Base-by-base conservation (phyloP, 2,797 vertebrate genomes). In the Neosalanx taihuensis region DNA sequence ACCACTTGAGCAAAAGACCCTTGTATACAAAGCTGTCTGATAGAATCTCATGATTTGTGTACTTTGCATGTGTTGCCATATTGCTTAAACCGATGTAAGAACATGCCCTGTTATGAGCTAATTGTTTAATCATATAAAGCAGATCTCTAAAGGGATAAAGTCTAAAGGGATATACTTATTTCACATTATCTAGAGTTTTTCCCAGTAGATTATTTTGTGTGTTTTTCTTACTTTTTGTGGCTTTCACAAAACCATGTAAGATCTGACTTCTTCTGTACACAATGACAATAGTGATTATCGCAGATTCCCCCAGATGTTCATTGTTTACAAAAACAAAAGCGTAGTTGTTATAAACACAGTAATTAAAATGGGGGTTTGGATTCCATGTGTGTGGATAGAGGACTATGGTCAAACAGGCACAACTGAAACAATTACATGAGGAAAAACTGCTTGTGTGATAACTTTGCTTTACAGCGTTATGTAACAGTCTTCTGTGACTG, bases 401-500 rank as follows among this genome's bases (percentile, higher is more conserved):
- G 67, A 35, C 61, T 84, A 69, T 74, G 81, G 79, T 65, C 18
- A 64, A 49, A 72, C 64, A 67, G 67, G 37, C 37, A 64, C 56
- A 64, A 66, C 49, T 15, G 53, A 29, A 73, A 71, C 51, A 63
- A 71, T 74, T 10, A 67, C 53, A 76, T 31, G 73, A 31, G 37
- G 49, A 41, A 71, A 76, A 83, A 81, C 31, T 68, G 70, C 33
- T 68, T 71, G 61, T 71, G 41, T 79, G 82, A 87, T 86, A 80
- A 73, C 67, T 76, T 72, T 33, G 53, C 72, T 71, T 72, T 60
- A 70, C 37, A 69, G 61, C 75, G 65, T 73, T 70, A 73, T 46
- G 69, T 73, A 60, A 74, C 77, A 70, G 78, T 80, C 70, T 76
- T 73, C 72, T 78, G 72, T 59, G 79, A 78, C 35, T 41, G 63